Conservation (phyloP, 2,113 vertebrate species). For the Actinemys pallida region DNA sequence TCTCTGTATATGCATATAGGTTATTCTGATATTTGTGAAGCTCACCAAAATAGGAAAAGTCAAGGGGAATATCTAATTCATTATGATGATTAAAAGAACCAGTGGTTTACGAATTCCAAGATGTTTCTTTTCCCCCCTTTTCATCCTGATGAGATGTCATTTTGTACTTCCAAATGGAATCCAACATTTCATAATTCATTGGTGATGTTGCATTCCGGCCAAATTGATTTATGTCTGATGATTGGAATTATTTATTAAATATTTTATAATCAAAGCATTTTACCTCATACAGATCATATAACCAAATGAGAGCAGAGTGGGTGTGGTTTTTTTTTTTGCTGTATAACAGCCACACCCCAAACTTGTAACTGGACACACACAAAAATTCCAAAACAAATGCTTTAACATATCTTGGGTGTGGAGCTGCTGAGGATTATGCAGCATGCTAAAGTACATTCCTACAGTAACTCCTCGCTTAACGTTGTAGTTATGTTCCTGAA, state of each 20-base stretch:
- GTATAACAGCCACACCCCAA: background rate
- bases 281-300: background rate
- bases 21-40: background rate
- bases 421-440: background rate
- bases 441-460: constrained; percentile 10
- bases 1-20: accelerated
- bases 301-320: background rate
- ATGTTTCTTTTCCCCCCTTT: background rate
- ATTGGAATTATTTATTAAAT: background rate
- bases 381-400: constrained; percentile 4
- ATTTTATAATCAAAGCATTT: background rate
- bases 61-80: background rate
- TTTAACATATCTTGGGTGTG: constrained; percentile 35
- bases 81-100: background rate
- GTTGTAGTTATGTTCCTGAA: too few species aligned
- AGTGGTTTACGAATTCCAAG: background rate
- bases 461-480: background rate
- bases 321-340: background rate
- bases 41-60: background rate
- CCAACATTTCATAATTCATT: background rate
- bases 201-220: background rate
- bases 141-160: background rate
- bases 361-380: accelerated
- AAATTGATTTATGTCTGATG: background rate
- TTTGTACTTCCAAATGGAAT: background rate